A percentile compares a stretch with the other conserved stretches of the same genome.
Conservation (phyloP, 2,113 vertebrate genomes). For the Girardinichthys multiradiatus region DNA sequence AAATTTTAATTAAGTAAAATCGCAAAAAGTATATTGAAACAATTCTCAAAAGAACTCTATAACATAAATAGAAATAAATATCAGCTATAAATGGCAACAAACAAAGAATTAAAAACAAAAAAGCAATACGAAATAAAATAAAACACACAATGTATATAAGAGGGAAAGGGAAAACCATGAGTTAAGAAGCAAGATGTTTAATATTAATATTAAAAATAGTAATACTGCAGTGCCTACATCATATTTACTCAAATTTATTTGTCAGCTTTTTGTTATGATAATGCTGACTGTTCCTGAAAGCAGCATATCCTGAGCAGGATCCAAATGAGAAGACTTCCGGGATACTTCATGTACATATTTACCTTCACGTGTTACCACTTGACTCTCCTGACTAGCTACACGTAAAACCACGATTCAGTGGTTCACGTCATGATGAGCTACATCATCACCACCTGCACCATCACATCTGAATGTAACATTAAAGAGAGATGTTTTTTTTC, state of each 20-base stretch:
- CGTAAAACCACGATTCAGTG: accelerated
- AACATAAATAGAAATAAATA: too few relatives aligned
- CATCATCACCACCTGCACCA: neutral
- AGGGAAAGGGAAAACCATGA: too few relatives aligned
- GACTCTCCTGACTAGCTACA: neutral
- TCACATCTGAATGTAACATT: neutral
- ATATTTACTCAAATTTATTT: neutral
- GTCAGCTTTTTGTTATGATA: neutral
- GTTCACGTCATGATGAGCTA: neutral
- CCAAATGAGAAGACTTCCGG: slow-evolving; percentile 62
- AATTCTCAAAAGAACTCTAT: too few relatives aligned
- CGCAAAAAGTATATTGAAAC: too few relatives aligned
- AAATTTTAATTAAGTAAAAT: too few relatives aligned
- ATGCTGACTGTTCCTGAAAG: slow-evolving; percentile 15
- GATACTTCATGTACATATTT: slow-evolving; percentile 55
- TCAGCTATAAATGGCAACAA: too few relatives aligned
- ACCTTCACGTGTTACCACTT: neutral
- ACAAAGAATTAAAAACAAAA: too few relatives aligned
- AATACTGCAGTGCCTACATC: too few relatives aligned
- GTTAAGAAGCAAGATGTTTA: too few relatives aligned
- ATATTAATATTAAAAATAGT: too few relatives aligned
- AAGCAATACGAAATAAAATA: too few relatives aligned
- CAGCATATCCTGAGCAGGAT: slow-evolving; percentile 60
- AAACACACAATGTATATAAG: too few relatives aligned
- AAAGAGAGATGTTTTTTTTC: neutral